Evolutionary conservation across 2,113 vertebrate species (phyloP).

Genomic region (Rhea pennata): DNA sequence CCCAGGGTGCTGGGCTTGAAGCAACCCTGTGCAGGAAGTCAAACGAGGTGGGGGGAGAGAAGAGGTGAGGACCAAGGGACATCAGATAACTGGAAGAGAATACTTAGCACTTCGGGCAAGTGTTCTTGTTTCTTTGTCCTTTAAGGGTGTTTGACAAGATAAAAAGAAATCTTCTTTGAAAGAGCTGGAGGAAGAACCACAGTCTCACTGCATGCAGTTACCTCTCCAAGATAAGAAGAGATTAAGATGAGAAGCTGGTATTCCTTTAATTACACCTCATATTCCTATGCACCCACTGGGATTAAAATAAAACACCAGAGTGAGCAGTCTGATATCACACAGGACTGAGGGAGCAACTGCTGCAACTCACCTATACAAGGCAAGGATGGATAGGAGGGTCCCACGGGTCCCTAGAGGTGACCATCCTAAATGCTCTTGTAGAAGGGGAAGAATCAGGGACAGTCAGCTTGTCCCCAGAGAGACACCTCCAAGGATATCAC

Average conservation of each 20-base stretch:
- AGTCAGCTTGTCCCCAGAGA: neutral
- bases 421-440: neutral
- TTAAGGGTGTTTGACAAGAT: neutral
- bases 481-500: neutral
- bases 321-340: neutral
- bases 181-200: neutral
- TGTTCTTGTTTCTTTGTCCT: neutral
- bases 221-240: neutral
- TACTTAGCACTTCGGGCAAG: neutral
- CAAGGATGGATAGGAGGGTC: neutral
- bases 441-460: neutral
- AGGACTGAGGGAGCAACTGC: neutral
- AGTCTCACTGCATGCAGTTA: neutral
- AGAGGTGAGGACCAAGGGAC: neutral
- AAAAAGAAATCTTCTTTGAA: neutral
- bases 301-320: neutral
- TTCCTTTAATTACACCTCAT: neutral
- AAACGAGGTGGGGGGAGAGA: neutral
- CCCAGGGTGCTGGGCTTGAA: neutral
- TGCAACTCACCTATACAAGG: neutral
- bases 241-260: slow-evolving; percentile 4
- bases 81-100: neutral
- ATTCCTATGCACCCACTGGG: neutral
- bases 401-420: neutral
- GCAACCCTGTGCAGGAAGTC: neutral